Evolutionary conservation across 2,113 vertebrate genomes (phyloP), one percentile per base, ranked within the genome.

Genomic region (Phyllostomus hastatus): DNA sequence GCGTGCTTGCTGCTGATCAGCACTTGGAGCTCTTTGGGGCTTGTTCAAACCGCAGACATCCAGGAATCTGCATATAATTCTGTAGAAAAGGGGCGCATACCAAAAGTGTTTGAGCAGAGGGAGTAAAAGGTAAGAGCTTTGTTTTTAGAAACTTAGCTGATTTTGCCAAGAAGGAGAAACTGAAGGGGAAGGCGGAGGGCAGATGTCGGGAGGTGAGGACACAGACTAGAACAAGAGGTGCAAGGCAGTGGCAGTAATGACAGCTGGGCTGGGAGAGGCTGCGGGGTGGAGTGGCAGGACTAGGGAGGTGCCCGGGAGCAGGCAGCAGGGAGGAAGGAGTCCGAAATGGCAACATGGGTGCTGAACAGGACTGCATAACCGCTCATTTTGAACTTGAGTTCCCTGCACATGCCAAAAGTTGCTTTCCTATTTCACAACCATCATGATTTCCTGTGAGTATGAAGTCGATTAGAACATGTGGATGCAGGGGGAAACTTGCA

Each of bases 361-460:
- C 33, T 46, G 24, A 33, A 10, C 19, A 16, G 69, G 0, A 31
- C 54, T 4, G 12, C 43, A n/a, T 11, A 41, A 22, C 72, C 38
- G 80, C 75, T 75, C 33, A 1, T 78, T 70, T 2, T 78, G 84
- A 87, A 92, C 76, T 38, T 17, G 84, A 85, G 72, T 66, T 61
- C n/a, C 54, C 38, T 79, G 75, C 12, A 2, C 52, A 0, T 54
- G 48, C 90, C 43, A 43, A 50, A 38, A 35, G 59, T 4, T 41
- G 59, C 52, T 54, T 92, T 94, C 61, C 70, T 17, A 4, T 95
- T 96, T 97, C 93, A 94, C 79, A 96, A 94, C 82, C 57, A 31
- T 48, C 57, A 3, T 2, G 4, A 70, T 80, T 72, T 43, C 61
- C 89, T 16, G 82, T 64, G 91, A 93, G 86, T 75, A 22, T 59